phyloP scores from a whole-genome alignment of 2,888 invertebrate genomes.

The Criorhina ranunculi region DNA sequence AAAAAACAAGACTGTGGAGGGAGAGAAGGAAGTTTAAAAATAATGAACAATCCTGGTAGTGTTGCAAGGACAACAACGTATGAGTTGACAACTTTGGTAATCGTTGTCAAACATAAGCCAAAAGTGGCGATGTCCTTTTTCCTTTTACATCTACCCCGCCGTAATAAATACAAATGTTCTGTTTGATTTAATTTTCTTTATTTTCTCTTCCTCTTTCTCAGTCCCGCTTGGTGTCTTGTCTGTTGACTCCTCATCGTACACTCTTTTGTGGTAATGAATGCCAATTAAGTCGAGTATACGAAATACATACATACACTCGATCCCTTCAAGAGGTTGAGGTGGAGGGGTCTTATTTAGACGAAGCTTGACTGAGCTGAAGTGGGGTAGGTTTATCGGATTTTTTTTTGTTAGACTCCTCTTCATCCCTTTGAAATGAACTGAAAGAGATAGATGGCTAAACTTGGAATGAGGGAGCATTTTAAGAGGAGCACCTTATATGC shows the following conservation, averaged over 20 bases:
- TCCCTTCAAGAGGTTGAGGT: not conserved
- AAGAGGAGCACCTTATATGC: not conserved
- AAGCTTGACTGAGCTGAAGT: slow-evolving; percentile 6
- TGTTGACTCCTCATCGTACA: slow-evolving; percentile 33
- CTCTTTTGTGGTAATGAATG: slow-evolving; percentile 69
- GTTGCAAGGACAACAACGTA: slow-evolving; percentile 33
- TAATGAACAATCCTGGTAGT: slow-evolving; percentile 43
- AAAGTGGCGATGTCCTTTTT: not conserved
- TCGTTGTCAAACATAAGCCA: slow-evolving; percentile 39
- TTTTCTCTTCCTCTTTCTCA: slow-evolving; percentile 39
- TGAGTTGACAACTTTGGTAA: slow-evolving; percentile 44
- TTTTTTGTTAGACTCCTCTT: slow-evolving; percentile 30
- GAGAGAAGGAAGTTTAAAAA: not conserved
- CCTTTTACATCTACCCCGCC: not conserved
- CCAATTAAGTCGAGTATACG: slow-evolving; percentile 68
- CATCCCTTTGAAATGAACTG: slow-evolving; percentile 40
- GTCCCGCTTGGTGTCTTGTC: slow-evolving; percentile 6
- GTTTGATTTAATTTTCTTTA: slow-evolving; percentile 65
- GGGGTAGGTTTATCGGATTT: slow-evolving; percentile 54
- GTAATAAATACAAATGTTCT: slow-evolving; percentile 55
- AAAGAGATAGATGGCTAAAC: slow-evolving; percentile 16
- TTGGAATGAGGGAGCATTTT: not conserved
- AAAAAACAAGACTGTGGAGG: slow-evolving; percentile 42
- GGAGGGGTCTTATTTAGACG: slow-evolving; percentile 8
- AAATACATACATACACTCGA: slow-evolving; percentile 37